A percentile compares a stretch with the other conserved stretches of the same genome.
These are phyloP conservation scores for Magallana gigas DNA, from an alignment of 1,140 invertebrate genomes.

Conservation along the genomic window DNA sequence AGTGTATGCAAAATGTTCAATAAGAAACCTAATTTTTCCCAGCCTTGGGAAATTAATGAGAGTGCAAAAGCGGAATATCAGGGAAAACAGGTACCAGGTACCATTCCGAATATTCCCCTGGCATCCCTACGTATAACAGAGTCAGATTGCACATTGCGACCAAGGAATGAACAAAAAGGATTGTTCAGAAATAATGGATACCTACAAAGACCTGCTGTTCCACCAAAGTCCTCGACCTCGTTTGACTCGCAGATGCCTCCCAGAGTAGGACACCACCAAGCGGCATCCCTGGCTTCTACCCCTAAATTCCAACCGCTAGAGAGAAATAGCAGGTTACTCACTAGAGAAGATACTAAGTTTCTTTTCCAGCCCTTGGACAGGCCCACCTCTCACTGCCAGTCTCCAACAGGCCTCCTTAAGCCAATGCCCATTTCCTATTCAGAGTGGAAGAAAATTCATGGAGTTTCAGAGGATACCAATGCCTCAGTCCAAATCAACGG, in stretches of 20 bases:
- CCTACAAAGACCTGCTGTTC: not conserved
- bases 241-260: not conserved
- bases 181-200: not conserved
- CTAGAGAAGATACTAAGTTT: not conserved
- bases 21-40: too few relatives aligned
- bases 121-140: not conserved
- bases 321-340: not conserved
- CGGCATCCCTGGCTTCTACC: not conserved
- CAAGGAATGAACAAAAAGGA: not conserved
- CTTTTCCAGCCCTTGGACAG: not conserved
- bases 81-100: not conserved
- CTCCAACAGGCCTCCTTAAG: not conserved
- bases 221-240: not conserved
- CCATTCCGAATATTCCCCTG: not conserved
- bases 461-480: not conserved
- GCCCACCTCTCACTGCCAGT: not conserved
- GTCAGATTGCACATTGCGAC: not conserved
- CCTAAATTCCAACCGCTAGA: not conserved
- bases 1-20: not conserved
- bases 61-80: too few relatives aligned
- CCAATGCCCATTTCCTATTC: not conserved
- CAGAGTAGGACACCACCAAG: not conserved
- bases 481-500: not conserved
- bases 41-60: too few relatives aligned
- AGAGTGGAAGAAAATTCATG: not conserved